Percentiles rank a stretch among this genome's conserved stretches.
Evolutionary conservation across 1,140 invertebrate species (phyloP).

Genomic region (Theocolax elegans): DNA sequence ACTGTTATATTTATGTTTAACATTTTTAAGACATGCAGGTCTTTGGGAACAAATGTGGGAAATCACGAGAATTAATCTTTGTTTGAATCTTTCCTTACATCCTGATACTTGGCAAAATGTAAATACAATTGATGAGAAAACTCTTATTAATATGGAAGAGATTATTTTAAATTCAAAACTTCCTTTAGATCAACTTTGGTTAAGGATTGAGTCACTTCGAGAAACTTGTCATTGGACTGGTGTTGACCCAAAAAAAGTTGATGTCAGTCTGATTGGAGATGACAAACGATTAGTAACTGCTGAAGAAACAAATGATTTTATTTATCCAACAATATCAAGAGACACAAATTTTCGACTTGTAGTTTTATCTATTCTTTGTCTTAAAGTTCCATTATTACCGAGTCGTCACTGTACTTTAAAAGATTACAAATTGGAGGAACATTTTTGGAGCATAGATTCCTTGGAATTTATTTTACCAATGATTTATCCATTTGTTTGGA

Average conservation of each 20-base stretch:
- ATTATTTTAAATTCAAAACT: conserved; percentile 72
- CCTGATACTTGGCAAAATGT: conserved; percentile 61
- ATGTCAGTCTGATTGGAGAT: conserved; percentile 66
- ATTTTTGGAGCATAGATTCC: conserved; percentile 68
- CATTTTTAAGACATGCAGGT: conserved; percentile 75
- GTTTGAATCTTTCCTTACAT: conserved; percentile 69
- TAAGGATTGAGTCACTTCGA: conserved; percentile 73
- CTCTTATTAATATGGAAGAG: conserved; percentile 74
- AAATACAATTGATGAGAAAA: conserved; percentile 65
- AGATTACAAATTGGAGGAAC: conserved; percentile 64
- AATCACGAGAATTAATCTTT: conserved; percentile 71
- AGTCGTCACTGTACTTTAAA: conserved; percentile 59
- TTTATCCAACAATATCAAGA: conserved; percentile 72
- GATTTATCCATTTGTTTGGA: conserved; percentile 54
- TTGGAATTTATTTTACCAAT: conserved; percentile 68
- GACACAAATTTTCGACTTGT: conserved; percentile 69
- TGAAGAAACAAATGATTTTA: conserved; percentile 73
- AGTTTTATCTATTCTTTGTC: conserved; percentile 67
- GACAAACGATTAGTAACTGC: conserved; percentile 72
- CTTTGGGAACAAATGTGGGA: conserved; percentile 75
- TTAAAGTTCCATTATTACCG: conserved; percentile 73
- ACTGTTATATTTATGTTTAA: conserved; percentile 71
- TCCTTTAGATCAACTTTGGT: conserved; percentile 76
- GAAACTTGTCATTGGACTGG: conserved; percentile 73
- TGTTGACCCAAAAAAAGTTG: conserved; percentile 57